These are phyloP conservation scores for Anableps anableps DNA, from an alignment of 2,797 vertebrate genomes.

Conservation along the genomic window DNA sequence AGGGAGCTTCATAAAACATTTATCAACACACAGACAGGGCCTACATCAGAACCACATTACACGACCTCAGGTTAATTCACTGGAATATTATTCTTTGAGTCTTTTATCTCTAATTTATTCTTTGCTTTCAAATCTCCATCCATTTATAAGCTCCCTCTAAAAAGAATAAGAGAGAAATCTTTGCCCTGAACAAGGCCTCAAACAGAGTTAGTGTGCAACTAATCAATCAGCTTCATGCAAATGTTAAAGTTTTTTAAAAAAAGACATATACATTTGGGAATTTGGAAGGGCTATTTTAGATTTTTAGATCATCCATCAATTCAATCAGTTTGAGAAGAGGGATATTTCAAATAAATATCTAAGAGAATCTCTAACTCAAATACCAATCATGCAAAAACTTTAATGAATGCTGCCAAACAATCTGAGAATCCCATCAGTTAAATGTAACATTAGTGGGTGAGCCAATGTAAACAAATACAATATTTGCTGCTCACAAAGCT, in stretches of 20 bases:
- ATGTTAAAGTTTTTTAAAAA: background rate
- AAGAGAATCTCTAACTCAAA: no score
- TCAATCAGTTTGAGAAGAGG: no score
- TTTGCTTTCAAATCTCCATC: conserved; percentile 12
- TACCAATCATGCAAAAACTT: no score
- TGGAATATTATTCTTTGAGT: conserved; percentile 66
- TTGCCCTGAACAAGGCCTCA: conserved; percentile 31
- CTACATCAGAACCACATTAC: conserved; percentile 41
- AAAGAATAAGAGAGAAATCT: conserved; percentile 23
- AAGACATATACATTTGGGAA: background rate
- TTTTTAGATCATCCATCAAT: no score
- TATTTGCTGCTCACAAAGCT: no score
- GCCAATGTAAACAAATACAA: background rate
- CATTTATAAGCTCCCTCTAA: conserved; percentile 25
- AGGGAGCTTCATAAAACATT: conserved; percentile 78
- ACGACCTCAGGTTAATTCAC: conserved; percentile 77
- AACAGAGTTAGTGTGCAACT: conserved; percentile 11
- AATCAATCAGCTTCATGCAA: background rate
- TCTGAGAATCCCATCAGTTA: background rate
- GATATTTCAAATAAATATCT: no score
- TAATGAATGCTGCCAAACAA: background rate
- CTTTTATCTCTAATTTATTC: conserved; percentile 32
- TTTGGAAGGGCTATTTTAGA: background rate
- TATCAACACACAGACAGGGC: conserved; percentile 60
- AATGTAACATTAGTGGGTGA: no score